These are phyloP conservation scores for Carposina sasakii DNA, from an alignment of 1,140 invertebrate species.

Conservation along the genomic window DNA sequence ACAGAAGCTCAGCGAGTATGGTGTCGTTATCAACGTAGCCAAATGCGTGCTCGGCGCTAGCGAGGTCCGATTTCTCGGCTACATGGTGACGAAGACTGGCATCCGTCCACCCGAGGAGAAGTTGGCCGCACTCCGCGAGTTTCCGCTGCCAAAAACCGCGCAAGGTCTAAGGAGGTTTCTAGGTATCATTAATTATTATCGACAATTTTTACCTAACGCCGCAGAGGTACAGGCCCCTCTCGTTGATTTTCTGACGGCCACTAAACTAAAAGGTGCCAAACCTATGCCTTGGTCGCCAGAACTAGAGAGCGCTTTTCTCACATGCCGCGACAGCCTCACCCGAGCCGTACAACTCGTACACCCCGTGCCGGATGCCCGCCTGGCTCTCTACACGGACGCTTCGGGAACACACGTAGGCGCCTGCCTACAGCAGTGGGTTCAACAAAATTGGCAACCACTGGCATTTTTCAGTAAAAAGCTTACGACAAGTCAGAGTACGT, in stretches of 20 bases:
- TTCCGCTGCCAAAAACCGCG: slow-evolving; percentile 34
- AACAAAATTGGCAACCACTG: slow-evolving; percentile 26
- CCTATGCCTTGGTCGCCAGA: not conserved
- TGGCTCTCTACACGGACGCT: not conserved
- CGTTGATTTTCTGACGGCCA: not conserved
- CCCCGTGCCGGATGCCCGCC: not conserved
- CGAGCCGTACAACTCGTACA: not conserved
- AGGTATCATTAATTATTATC: not conserved
- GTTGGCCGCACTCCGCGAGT: slow-evolving; percentile 28
- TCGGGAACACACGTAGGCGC: slow-evolving; percentile 32
- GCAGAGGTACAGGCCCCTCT: not conserved
- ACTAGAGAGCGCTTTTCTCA: not conserved
- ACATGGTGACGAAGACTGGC: slow-evolving; percentile 20
- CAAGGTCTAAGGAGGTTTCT: slow-evolving; percentile 21
- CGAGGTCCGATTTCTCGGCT: slow-evolving; percentile 31
- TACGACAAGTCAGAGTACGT: slow-evolving; percentile 22
- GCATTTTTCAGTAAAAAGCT: slow-evolving; percentile 49
- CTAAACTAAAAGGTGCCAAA: not conserved
- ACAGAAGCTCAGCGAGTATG: slow-evolving; percentile 25
- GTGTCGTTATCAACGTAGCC: slow-evolving; percentile 31
- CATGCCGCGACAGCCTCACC: not conserved
- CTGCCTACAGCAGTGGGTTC: slow-evolving; percentile 34
- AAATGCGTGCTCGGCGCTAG: slow-evolving; percentile 30
- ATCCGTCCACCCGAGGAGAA: slow-evolving; percentile 32
- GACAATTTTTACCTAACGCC: not conserved